Evolutionary conservation across 2,113 vertebrate species (phyloP).

Genomic region (Mormoops blainvillei): DNA sequence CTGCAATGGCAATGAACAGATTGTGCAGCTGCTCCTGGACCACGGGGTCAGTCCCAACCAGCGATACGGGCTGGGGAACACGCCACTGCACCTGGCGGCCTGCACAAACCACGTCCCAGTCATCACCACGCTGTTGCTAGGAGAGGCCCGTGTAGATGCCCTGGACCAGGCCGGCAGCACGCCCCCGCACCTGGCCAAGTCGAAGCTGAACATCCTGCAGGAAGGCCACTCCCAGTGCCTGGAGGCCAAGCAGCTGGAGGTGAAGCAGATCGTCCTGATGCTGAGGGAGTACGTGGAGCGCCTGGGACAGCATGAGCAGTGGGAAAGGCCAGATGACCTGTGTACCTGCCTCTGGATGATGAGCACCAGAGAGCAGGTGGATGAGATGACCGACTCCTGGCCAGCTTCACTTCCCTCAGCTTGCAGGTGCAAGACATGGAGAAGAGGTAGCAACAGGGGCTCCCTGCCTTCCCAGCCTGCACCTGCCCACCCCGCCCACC

Average conservation of each 20-base stretch:
- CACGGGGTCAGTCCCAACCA: conserved; percentile 97
- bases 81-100: conserved; percentile 96
- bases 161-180: conserved; percentile 96
- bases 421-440: conserved; percentile 95
- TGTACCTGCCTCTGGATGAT: conserved; percentile 94
- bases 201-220: conserved; percentile 96
- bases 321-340: conserved; percentile 93
- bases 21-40: conserved; percentile 92
- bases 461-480: neutral
- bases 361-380: conserved; percentile 96
- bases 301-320: conserved; percentile 92
- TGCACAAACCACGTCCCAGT: conserved; percentile 98
- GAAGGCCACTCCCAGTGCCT: conserved; percentile 95
- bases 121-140: conserved; percentile 94
- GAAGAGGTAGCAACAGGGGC: conserved; percentile 78
- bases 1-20: conserved; percentile 95
- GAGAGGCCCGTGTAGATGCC: conserved; percentile 96
- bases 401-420: conserved; percentile 97
- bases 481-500: neutral
- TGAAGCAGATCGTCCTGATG: conserved; percentile 99
- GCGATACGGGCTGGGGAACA: conserved; percentile 95
- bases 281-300: conserved; percentile 93
- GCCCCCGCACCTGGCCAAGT: conserved; percentile 93
- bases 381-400: conserved; percentile 95
- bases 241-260: conserved; percentile 92